Percentiles rank a stretch among this genome's conserved stretches.
These are phyloP conservation scores for Ibycter americanus DNA, from an alignment of 2,797 vertebrate genomes.

Conservation along the genomic window DNA sequence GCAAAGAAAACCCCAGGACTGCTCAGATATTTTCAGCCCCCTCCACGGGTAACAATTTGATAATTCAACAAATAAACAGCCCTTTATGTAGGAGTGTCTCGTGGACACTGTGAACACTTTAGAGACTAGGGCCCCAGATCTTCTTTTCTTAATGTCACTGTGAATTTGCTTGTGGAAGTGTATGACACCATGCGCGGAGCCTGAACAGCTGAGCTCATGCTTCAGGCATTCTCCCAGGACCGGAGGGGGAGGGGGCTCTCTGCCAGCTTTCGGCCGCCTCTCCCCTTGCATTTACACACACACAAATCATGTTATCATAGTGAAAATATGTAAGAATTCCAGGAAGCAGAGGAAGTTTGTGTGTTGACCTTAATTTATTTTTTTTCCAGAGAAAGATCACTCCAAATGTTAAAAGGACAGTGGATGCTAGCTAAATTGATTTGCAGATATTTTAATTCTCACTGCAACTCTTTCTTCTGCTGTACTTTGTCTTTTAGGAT, in stretches of 20 bases:
- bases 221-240: constrained; percentile 67
- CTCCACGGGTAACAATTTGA: neutral
- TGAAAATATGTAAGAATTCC: constrained; percentile 75
- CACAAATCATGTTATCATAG: constrained; percentile 66
- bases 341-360: constrained; percentile 74
- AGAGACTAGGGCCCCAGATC: constrained; percentile 42
- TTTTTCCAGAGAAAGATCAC: constrained; percentile 56
- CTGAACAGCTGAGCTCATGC: constrained; percentile 73
- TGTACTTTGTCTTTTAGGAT: neutral
- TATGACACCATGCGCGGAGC: constrained; percentile 59
- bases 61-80: constrained; percentile 37
- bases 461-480: neutral
- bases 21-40: neutral
- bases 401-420: neutral
- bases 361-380: constrained; percentile 67
- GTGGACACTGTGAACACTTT: neutral
- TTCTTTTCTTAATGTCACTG: constrained; percentile 72
- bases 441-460: constrained; percentile 39
- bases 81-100: constrained; percentile 11
- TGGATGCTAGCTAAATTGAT: neutral
- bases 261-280: constrained; percentile 52
- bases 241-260: constrained; percentile 59
- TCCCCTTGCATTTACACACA: constrained; percentile 54
- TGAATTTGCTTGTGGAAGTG: constrained; percentile 77
- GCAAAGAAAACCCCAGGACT: neutral